Percentiles rank a stretch among this genome's conserved stretches.
Evolutionary conservation across 1,140 invertebrate genomes (phyloP).

Genomic region (Leptinotarsa lineolata): DNA sequence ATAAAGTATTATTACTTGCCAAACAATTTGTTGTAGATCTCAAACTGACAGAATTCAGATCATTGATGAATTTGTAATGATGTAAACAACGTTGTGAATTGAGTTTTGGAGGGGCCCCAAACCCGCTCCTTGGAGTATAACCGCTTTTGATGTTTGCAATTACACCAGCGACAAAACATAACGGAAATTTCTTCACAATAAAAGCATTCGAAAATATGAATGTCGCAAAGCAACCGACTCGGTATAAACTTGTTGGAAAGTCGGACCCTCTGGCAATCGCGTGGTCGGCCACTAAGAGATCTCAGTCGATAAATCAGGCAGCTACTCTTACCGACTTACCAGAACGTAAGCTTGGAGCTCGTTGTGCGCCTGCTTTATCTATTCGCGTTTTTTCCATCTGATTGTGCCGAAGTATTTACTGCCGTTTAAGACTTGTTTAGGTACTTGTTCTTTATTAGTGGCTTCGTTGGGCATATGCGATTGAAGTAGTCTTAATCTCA

Average conservation of each 20-base stretch:
- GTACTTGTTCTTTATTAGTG: constrained; percentile 22
- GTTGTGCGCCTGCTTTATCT: constrained; percentile 34
- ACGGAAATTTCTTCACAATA: too few relatives aligned
- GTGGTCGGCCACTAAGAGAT: constrained; percentile 41
- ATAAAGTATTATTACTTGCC: too few relatives aligned
- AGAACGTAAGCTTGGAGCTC: constrained; percentile 31
- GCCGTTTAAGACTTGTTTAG: constrained; percentile 35
- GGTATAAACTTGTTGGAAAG: constrained; percentile 46
- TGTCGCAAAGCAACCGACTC: background rate
- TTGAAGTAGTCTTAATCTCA: constrained; percentile 3
- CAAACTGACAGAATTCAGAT: too few relatives aligned
- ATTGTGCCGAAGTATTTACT: constrained; percentile 34
- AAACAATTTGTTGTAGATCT: too few relatives aligned
- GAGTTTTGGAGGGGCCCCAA: too few relatives aligned
- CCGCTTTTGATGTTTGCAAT: too few relatives aligned
- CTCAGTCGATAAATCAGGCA: constrained; percentile 43
- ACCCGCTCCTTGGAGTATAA: too few relatives aligned
- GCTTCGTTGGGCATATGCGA: background rate
- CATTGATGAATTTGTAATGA: too few relatives aligned
- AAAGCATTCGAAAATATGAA: too few relatives aligned
- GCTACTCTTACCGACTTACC: constrained; percentile 32
- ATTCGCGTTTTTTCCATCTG: constrained; percentile 29
- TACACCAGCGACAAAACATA: too few relatives aligned
- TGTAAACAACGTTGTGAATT: too few relatives aligned
- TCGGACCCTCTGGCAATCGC: constrained; percentile 40